Percentiles rank a stretch among this genome's conserved stretches.
phyloP scores from a whole-genome alignment of 2,113 vertebrate species.

The Sebastes fasciatus region DNA sequence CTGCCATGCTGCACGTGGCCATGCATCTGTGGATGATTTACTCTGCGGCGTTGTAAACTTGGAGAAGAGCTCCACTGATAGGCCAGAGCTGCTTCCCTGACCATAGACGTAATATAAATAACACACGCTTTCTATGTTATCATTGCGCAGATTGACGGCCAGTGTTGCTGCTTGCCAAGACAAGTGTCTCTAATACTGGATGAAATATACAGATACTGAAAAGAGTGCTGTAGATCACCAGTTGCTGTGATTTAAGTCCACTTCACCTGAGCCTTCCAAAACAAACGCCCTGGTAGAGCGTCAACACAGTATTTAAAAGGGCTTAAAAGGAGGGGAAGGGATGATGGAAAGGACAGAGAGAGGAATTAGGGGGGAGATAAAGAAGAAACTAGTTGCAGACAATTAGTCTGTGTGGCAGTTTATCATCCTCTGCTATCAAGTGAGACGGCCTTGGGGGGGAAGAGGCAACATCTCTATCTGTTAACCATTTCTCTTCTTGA shows the following conservation, averaged over 20 bases:
- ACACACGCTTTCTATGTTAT: constrained; percentile 30
- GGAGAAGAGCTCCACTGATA: constrained; percentile 34
- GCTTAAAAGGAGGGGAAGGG: constrained; percentile 1
- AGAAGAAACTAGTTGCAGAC: constrained; percentile 49
- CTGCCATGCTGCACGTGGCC: constrained; percentile 32
- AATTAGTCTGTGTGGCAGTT: constrained; percentile 46
- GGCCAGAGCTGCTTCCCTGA: constrained; percentile 25
- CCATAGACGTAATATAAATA: constrained; percentile 47
- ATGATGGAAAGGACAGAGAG: constrained; percentile 38
- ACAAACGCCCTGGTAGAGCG: constrained; percentile 17
- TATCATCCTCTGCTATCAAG: constrained; percentile 60
- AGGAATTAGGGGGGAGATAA: constrained; percentile 47
- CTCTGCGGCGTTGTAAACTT: constrained; percentile 42
- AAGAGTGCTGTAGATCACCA: not conserved
- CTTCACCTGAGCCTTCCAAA: constrained; percentile 42
- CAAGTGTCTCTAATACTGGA: constrained; percentile 2
- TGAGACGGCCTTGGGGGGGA: constrained; percentile 53
- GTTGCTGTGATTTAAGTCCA: constrained; percentile 26
- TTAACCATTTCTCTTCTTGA: constrained; percentile 22
- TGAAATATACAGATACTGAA: constrained; percentile 9
- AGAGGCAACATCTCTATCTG: constrained; percentile 42
- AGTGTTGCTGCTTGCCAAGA: constrained; percentile 24
- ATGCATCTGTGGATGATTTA: constrained; percentile 55
- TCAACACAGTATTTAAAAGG: constrained; percentile 52
- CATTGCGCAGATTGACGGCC: constrained; percentile 18